phyloP scores from a whole-genome alignment of 2,888 invertebrate genomes.

The Furcula furcula region DNA sequence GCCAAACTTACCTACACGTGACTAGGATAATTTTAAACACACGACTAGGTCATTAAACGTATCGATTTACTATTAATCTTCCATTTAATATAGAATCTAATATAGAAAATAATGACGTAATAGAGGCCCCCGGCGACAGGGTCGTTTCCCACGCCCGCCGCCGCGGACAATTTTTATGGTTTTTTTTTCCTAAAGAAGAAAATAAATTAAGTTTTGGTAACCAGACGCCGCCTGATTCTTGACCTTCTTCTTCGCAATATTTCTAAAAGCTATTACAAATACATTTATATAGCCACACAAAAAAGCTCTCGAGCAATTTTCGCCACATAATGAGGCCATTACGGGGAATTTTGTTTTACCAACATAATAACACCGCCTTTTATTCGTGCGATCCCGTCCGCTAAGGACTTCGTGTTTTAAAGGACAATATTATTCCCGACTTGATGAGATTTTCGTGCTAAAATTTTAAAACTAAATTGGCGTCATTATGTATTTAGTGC shows the following conservation, averaged over 20 bases:
- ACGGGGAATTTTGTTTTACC: constrained; percentile 81
- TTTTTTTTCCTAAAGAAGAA: constrained; percentile 67
- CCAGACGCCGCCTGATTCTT: constrained; percentile 72
- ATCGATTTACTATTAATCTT: constrained; percentile 80
- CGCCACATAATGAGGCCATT: constrained; percentile 82
- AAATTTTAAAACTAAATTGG: constrained; percentile 75
- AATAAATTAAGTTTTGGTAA: constrained; percentile 81
- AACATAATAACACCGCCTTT: constrained; percentile 80
- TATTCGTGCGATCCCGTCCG: constrained; percentile 69
- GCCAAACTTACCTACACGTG: constrained; percentile 8
- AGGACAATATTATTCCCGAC: constrained; percentile 76
- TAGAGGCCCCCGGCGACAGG: constrained; percentile 79
- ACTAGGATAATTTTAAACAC: constrained; percentile 38
- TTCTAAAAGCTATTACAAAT: constrained; percentile 82
- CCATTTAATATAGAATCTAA: constrained; percentile 77
- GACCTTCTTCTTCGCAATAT: constrained; percentile 78
- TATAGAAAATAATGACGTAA: constrained; percentile 81
- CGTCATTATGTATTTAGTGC: constrained; percentile 72
- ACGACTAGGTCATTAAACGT: constrained; percentile 53
- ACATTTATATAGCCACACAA: constrained; percentile 80
- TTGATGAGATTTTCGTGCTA: constrained; percentile 80
- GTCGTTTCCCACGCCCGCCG: constrained; percentile 79
- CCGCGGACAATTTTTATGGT: constrained; percentile 63
- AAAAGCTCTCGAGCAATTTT: constrained; percentile 80
- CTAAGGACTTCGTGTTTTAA: constrained; percentile 73